Percentiles rank a stretch among this genome's conserved stretches.
Evolutionary conservation across 2,113 vertebrate genomes (phyloP).

Genomic region (Nycticorax nycticorax): DNA sequence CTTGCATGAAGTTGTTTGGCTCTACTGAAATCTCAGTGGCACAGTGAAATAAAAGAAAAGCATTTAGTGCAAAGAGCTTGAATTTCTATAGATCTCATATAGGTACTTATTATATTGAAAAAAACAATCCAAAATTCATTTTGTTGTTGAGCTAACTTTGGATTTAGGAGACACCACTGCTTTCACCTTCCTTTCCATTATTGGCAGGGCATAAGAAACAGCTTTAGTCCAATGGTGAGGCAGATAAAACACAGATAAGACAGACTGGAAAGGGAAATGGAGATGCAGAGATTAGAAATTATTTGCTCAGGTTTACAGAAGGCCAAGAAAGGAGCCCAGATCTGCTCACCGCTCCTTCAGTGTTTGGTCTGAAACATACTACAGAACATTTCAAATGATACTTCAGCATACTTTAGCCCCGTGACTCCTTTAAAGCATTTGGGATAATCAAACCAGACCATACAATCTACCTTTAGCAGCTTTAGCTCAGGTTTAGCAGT

Average conservation of each 20-base stretch:
- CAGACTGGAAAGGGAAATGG: neutral
- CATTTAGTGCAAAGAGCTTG: neutral
- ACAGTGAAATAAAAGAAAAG: constrained; percentile 13
- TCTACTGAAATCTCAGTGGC: neutral
- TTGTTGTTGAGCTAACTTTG: neutral
- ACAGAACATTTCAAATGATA: neutral
- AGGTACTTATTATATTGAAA: neutral
- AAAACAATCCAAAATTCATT: neutral
- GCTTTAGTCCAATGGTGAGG: neutral
- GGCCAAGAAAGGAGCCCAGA: neutral
- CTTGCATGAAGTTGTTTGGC: neutral
- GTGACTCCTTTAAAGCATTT: neutral
- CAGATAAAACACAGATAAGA: neutral
- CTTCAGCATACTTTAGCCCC: neutral
- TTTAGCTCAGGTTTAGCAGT: neutral
- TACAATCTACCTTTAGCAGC: neutral
- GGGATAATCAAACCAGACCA: neutral
- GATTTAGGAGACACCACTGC: neutral
- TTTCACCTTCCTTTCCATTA: neutral
- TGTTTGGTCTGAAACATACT: neutral
- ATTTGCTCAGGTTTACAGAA: neutral
- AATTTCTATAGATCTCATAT: neutral
- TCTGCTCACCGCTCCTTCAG: neutral
- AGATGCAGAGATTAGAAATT: neutral
- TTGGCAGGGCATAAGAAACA: neutral